Evolutionary conservation across 2,888 invertebrate species (phyloP).

Genomic region (Morpho achilles): DNA sequence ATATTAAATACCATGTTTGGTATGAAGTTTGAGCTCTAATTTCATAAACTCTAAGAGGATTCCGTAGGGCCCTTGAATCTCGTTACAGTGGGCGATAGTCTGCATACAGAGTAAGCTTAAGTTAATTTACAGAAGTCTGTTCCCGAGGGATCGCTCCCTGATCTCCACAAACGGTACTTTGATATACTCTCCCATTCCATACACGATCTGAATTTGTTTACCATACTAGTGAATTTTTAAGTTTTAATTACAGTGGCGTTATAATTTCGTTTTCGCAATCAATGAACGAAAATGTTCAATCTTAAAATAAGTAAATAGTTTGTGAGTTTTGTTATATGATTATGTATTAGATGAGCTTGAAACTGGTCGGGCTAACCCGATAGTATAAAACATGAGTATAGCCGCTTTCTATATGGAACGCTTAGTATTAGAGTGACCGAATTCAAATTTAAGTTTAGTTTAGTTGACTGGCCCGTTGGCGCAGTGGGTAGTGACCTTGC

Average conservation of each 20-base stretch:
- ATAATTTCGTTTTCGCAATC: constrained; percentile 9
- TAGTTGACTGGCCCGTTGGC: too few species aligned
- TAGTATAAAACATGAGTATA: too few species aligned
- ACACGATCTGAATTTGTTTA: constrained; percentile 51
- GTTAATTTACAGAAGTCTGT: constrained; percentile 67
- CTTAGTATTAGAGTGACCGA: too few species aligned
- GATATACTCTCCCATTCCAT: constrained; percentile 48
- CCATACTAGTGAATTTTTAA: constrained; percentile 25
- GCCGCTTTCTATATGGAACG: neutral
- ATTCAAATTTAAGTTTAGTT: too few species aligned
- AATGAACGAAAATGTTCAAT: too few species aligned
- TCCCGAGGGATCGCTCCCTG: constrained; percentile 47
- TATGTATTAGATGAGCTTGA: neutral
- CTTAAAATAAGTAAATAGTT: too few species aligned
- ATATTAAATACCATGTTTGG: constrained; percentile 18
- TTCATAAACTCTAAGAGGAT: constrained; percentile 28
- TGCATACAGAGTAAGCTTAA: constrained; percentile 73
- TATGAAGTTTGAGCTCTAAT: constrained; percentile 17
- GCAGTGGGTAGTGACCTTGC: too few species aligned
- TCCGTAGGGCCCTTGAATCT: constrained; percentile 55
- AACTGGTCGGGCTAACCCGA: neutral
- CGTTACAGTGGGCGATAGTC: constrained; percentile 61
- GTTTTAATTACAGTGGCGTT: constrained; percentile 14
- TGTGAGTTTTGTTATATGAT: neutral
- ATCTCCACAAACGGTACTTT: constrained; percentile 56